Base-by-base conservation (phyloP, 2,113 vertebrate genomes). In the Mustela lutreola region DNA sequence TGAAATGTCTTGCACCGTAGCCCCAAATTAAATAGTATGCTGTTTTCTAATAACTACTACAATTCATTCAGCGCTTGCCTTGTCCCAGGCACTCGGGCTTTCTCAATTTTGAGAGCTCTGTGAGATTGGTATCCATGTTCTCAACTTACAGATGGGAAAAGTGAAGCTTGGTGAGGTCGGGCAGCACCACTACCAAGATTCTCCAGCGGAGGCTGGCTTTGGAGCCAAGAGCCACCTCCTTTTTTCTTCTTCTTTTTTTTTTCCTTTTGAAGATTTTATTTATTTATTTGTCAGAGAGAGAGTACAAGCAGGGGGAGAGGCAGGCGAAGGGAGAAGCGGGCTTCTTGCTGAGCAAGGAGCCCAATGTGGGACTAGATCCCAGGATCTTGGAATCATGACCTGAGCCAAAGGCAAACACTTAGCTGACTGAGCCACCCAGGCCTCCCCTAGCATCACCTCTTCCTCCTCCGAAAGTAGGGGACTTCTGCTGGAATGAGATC, bases 401-500 rank as follows among this genome's bases (percentile, higher is more conserved):
- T 14, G 26, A 63, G 62, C 62, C 22, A 5, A 28, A 62, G 60
- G 4, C 24, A 26, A 22, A 26, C 60, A 24, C 22, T 62, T 62
- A 62, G 26, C 60, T 1, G 10, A 26, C 10, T 62, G 60, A 62
- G 24, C 60, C 60, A 62, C 60, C 60, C 24, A 26, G 60, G 60
- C 0, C 9, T 62, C 60, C 60, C 24, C 60, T 26, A 63, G 65
- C 31, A 67, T 6, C 31, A n/a, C 31, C 7, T 87, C 6, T 73
- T 65, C 78, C 39, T 81, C 36, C 7, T 81, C 36, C 2, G 53
- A 26, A 80, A 75, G 2, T 5, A 56, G 36, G 53, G n/a, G 9
- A 76, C 5, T n/a, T 0, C 0, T 24, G 31, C 15, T 62, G 26
- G 21, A 80, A n/a, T 50, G 4, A 33, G 62, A 22, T 76, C 31